Conservation (phyloP, 2,113 vertebrate genomes). For the Macrotis lagotis region DNA sequence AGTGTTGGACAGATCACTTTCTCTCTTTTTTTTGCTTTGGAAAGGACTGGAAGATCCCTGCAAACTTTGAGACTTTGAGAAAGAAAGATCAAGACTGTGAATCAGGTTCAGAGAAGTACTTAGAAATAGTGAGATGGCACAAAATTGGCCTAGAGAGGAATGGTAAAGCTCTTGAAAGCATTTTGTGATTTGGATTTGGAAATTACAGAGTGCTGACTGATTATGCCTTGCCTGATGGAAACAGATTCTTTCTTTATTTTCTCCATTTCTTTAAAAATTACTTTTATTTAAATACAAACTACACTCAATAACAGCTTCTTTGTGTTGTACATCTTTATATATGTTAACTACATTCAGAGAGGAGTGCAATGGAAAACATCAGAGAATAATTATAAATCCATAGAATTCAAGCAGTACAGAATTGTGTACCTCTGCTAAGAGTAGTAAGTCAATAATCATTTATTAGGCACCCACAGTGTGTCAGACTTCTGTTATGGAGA, state of each 20-base stretch:
- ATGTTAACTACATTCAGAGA: background rate
- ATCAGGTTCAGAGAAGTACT: background rate
- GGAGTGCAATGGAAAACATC: background rate
- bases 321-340: background rate
- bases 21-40: background rate
- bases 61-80: background rate
- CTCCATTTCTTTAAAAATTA: background rate
- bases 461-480: background rate
- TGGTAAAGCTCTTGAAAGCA: background rate
- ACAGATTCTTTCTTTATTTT: background rate
- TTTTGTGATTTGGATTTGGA: background rate
- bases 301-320: background rate
- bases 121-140: background rate
- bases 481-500: background rate
- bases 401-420: background rate
- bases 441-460: too few relatives aligned
- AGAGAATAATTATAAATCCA: background rate
- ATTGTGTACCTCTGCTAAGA: background rate
- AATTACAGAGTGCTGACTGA: background rate
- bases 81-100: background rate
- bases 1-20: background rate
- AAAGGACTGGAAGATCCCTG: background rate
- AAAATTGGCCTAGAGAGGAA: background rate
- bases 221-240: background rate
- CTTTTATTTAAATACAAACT: background rate